Evolutionary conservation across 2,113 vertebrate species (phyloP).

Genomic region (Elephantulus edwardii): DNA sequence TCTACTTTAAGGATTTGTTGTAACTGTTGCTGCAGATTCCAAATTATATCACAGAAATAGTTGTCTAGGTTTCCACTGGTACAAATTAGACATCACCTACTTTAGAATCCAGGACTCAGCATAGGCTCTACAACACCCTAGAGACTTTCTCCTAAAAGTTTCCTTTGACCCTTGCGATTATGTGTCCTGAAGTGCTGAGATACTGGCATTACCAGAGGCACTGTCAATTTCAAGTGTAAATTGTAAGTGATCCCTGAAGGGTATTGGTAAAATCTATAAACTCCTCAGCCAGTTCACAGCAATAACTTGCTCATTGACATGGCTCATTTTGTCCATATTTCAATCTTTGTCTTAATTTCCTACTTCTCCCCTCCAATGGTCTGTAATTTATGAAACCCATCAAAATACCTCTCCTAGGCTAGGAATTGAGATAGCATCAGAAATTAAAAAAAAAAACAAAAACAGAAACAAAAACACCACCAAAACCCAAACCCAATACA

Average conservation of each 20-base stretch:
- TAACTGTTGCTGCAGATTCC: not conserved
- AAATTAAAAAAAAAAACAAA: too few species aligned
- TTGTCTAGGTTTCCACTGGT: not conserved
- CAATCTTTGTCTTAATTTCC: not conserved
- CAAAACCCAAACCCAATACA: too few species aligned
- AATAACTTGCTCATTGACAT: not conserved
- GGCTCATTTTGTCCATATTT: not conserved
- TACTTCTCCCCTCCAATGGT: fast-evolving
- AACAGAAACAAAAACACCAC: too few species aligned
- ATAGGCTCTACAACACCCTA: not conserved
- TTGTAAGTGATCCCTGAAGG: not conserved
- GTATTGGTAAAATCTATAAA: too few species aligned
- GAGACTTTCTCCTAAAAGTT: too few species aligned
- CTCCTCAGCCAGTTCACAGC: not conserved
- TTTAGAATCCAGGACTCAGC: not conserved
- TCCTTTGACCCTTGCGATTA: not conserved
- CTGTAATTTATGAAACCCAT: fast-evolving
- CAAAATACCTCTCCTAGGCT: not conserved
- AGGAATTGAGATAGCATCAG: not conserved
- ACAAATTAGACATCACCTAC: not conserved
- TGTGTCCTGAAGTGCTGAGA: not conserved
- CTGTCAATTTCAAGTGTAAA: too few species aligned
- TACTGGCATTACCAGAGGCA: not conserved
- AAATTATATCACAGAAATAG: not conserved
- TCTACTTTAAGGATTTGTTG: not conserved